Conservation (phyloP, 2,113 vertebrate species). For the Camelus dromedarius region DNA sequence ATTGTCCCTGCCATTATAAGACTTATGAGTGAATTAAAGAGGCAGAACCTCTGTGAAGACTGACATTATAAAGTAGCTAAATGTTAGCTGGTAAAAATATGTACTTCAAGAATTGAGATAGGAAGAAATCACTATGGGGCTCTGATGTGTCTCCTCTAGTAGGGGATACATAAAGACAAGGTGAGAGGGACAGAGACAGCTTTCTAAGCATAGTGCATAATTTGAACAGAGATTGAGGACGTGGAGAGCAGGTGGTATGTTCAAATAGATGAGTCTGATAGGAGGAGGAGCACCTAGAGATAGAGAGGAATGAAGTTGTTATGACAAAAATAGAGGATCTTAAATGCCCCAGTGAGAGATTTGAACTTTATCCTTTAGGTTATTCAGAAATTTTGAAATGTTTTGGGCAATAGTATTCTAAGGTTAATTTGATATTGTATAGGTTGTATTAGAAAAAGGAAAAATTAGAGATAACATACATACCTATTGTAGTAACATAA, state of each 20-base stretch:
- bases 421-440: slow-evolving; percentile 29
- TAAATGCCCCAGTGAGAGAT: not conserved
- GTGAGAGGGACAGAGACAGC: not conserved
- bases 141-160: not conserved
- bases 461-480: not conserved
- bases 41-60: slow-evolving; percentile 7
- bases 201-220: not conserved
- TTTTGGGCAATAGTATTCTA: slow-evolving; percentile 8
- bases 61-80: not conserved
- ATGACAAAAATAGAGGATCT: not conserved
- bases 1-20: not conserved
- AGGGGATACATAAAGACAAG: not conserved
- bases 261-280: not conserved
- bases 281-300: not conserved
- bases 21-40: not conserved
- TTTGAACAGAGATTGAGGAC: not conserved
- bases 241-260: not conserved
- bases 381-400: not conserved
- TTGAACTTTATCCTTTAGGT: slow-evolving; percentile 34
- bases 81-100: not conserved
- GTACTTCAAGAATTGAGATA: not conserved
- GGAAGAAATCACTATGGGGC: not conserved
- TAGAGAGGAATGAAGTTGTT: not conserved
- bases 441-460: not conserved
- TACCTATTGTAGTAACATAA: not conserved